These are phyloP conservation scores for Elysia crispata DNA, from an alignment of 2,888 invertebrate species.

Conservation along the genomic window DNA sequence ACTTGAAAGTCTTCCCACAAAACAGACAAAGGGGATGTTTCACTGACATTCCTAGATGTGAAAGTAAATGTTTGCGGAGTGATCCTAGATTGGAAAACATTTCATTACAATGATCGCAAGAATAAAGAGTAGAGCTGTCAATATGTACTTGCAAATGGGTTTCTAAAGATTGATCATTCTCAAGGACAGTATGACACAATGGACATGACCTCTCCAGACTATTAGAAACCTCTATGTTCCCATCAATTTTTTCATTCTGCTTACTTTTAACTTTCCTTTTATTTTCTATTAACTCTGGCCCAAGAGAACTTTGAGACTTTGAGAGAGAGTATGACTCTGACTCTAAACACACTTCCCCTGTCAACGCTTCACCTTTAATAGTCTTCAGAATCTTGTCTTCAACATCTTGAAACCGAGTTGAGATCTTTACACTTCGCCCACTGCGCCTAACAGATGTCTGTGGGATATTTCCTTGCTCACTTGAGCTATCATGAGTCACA, in stretches of 20 bases:
- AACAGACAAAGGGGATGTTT: conserved; percentile 32
- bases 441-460: conserved; percentile 22
- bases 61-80: not conserved
- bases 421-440: conserved; percentile 31
- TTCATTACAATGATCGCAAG: not conserved
- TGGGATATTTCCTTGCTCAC: no score
- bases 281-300: not conserved
- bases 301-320: no score
- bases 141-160: conserved; percentile 16
- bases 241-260: not conserved
- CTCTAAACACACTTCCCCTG: not conserved
- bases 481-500: no score
- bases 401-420: conserved; percentile 31
- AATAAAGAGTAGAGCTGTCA: not conserved
- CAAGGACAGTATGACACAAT: conserved; percentile 18
- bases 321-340: no score
- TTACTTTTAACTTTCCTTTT: no score
- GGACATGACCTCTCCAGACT: no score
- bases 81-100: not conserved
- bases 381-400: conserved; percentile 37
- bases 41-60: conserved; percentile 3
- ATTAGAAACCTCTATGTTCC: not conserved
- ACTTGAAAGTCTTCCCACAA: conserved; percentile 42
- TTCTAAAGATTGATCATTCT: conserved; percentile 20
- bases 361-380: conserved; percentile 23